A percentile compares a stretch with the other conserved stretches of the same genome.
Conservation (phyloP, 2,113 vertebrate species). For the Hirundichthys speculiger region DNA sequence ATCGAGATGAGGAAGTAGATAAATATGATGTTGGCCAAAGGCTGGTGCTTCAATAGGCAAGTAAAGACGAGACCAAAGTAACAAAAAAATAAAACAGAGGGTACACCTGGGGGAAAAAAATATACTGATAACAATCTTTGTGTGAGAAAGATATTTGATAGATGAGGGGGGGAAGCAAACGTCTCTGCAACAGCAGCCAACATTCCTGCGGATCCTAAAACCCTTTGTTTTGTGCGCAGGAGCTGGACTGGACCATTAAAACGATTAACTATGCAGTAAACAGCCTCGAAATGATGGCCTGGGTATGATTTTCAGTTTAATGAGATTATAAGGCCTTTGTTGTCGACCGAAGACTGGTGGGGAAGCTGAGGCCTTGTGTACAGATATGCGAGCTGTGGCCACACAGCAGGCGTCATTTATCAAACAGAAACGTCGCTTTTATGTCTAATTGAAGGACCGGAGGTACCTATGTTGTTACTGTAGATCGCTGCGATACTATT, state of each 20-base stretch:
- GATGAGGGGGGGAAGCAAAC: slow-evolving; percentile 51
- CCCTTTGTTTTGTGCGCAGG: slow-evolving; percentile 77
- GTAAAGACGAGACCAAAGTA: slow-evolving; percentile 23
- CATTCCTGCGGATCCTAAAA: slow-evolving; percentile 79
- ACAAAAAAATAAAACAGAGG: background rate
- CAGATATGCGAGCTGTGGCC: slow-evolving; percentile 66
- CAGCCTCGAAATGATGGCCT: slow-evolving; percentile 43
- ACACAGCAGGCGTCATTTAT: slow-evolving; percentile 65
- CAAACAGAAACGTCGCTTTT: slow-evolving; percentile 48
- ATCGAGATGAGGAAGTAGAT: slow-evolving; percentile 68
- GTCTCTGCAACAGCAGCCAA: slow-evolving; percentile 60
- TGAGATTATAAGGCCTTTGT: slow-evolving; percentile 63
- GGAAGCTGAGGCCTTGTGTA: slow-evolving; percentile 69
- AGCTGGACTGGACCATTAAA: slow-evolving; percentile 64
- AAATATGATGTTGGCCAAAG: slow-evolving; percentile 62
- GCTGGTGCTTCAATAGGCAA: slow-evolving; percentile 29
- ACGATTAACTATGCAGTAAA: slow-evolving; percentile 74
- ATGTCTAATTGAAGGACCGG: slow-evolving; percentile 41
- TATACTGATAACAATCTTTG: slow-evolving; percentile 11
- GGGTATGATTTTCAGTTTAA: slow-evolving; percentile 48
- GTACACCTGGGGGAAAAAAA: background rate
- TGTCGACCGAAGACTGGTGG: slow-evolving; percentile 53
- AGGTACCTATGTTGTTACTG: slow-evolving; percentile 4
- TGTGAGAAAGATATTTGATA: slow-evolving; percentile 52
- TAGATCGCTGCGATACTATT: slow-evolving; percentile 32